Base-by-base conservation (phyloP, 1,140 invertebrate genomes). In the Luehdorfia chinensis region DNA sequence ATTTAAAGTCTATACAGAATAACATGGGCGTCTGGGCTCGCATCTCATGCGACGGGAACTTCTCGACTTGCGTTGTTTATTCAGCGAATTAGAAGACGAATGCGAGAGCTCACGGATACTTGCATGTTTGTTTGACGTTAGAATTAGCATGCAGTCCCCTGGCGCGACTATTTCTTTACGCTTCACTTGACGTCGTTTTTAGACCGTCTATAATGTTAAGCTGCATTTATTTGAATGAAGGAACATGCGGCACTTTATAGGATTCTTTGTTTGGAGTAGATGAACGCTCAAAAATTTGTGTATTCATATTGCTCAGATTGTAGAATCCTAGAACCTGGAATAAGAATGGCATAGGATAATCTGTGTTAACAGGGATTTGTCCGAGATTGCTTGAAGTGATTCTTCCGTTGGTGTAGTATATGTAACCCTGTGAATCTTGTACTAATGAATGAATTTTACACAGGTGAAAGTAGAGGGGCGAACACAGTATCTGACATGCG, bases 381-480 rank as follows among this genome's bases (percentile, higher is more conserved):
- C n/a, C n/a, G n/a, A n/a, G n/a, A n/a, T n/a, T n/a, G n/a, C n/a
- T n/a, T n/a, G n/a, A n/a, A n/a, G n/a, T n/a, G n/a, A n/a, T n/a
- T n/a, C n/a, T n/a, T n/a, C n/a, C n/a, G n/a, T n/a, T n/a, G n/a
- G n/a, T n/a, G n/a, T n/a, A n/a, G n/a, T n/a, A n/a, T n/a, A n/a
- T n/a, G n/a, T n/a, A n/a, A n/a, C n/a, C n/a, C n/a, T n/a, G n/a
- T n/a, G n/a, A n/a, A n/a, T n/a, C n/a, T n/a, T n/a, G n/a, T n/a
- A n/a, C n/a, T n/a, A n/a, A n/a, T n/a, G n/a, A n/a, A n/a, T n/a
- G n/a, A n/a, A n/a, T 55, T 50, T 16, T 58, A 31, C 32, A 4
- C 90, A 97, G 93, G 94, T 96, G 55, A 95, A 96, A 87, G 92
- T 94, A 47, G 94, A 95, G 83, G 93, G 93, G 64, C 92, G 94